phyloP scores from a whole-genome alignment of 2,113 vertebrate genomes.

The Arizona elegans region DNA sequence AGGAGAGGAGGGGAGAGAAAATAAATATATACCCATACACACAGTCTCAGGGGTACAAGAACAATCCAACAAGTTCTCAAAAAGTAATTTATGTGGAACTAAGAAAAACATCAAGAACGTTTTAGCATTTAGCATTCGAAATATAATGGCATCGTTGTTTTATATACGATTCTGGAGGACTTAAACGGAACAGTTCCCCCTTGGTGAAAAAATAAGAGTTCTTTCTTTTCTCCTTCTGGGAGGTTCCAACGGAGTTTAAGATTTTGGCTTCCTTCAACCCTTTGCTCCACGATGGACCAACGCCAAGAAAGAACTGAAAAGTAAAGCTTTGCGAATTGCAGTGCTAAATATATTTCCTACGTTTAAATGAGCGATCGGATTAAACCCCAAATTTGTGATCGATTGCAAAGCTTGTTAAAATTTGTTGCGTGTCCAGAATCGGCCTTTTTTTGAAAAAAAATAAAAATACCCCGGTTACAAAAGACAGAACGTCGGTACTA shows the following conservation, averaged over 20 bases:
- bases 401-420: slow-evolving; percentile 10
- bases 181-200: background rate
- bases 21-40: background rate
- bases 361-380: background rate
- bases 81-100: background rate
- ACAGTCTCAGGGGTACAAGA: background rate
- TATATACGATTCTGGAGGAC: background rate
- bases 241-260: slow-evolving; percentile 11
- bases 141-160: background rate
- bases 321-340: slow-evolving; percentile 17
- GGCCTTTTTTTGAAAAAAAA: background rate
- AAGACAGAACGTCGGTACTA: background rate
- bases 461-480: background rate
- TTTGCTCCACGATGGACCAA: background rate
- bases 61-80: background rate
- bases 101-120: background rate
- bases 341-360: background rate
- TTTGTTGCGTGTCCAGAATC: background rate
- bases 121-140: background rate
- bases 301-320: slow-evolving; percentile 22
- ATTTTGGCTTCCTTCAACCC: background rate
- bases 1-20: background rate
- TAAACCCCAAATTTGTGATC: background rate
- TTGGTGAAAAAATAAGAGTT: background rate
- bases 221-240: background rate